These are phyloP conservation scores for Panurus biarmicus DNA, from an alignment of 2,113 vertebrate species.

Conservation along the genomic window DNA sequence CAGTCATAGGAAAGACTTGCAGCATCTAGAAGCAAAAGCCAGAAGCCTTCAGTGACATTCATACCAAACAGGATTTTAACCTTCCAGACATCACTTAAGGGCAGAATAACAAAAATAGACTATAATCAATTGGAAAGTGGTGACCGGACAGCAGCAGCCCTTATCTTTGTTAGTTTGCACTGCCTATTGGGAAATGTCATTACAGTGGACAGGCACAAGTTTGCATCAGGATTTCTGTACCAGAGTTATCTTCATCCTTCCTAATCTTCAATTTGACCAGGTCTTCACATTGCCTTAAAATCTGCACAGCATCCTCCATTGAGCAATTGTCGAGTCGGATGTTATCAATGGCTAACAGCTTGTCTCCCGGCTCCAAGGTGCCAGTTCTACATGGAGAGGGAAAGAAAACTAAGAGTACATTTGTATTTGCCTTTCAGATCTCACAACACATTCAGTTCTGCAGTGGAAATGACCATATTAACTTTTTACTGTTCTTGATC, in stretches of 20 bases:
- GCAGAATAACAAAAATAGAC: constrained; percentile 30
- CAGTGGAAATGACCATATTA: not conserved
- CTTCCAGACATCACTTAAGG: constrained; percentile 20
- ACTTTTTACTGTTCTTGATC: not conserved
- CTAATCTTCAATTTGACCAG: constrained; percentile 95
- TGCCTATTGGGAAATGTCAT: constrained; percentile 44
- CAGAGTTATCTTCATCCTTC: constrained; percentile 97
- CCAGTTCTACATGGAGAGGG: constrained; percentile 78
- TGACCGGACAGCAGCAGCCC: not conserved
- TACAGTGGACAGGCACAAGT: constrained; percentile 5
- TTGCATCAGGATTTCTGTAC: constrained; percentile 66
- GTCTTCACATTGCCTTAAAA: constrained; percentile 92
- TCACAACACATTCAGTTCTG: not conserved
- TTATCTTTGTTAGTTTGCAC: constrained; percentile 28
- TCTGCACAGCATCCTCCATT: constrained; percentile 92
- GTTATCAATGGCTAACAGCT: constrained; percentile 93
- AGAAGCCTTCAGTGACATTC: not conserved
- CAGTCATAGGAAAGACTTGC: not conserved
- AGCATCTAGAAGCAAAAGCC: not conserved
- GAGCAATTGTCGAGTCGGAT: constrained; percentile 90
- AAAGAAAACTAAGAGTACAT: not conserved
- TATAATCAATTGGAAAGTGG: constrained; percentile 29
- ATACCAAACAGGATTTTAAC: not conserved
- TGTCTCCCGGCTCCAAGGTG: constrained; percentile 93
- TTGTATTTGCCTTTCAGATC: constrained; percentile 31